These are phyloP conservation scores for Neodiprion lecontei DNA, from an alignment of 1,140 invertebrate species.

Conservation along the genomic window DNA sequence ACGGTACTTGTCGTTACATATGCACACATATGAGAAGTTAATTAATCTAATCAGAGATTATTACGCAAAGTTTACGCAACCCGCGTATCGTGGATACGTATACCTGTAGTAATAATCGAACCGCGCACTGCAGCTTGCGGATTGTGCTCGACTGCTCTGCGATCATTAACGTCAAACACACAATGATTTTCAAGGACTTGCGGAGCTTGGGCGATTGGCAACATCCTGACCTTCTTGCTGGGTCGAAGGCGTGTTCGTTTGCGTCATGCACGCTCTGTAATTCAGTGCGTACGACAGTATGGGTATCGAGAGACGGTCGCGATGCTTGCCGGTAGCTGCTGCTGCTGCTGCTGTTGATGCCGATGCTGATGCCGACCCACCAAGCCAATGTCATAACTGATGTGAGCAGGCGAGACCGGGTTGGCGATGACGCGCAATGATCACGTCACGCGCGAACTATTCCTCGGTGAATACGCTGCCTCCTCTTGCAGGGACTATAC, in stretches of 20 bases:
- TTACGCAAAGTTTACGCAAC: too few species aligned
- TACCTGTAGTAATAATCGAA: constrained; percentile 8
- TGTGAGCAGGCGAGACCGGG: neutral
- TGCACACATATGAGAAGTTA: too few species aligned
- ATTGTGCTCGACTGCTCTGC: neutral
- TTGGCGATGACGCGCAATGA: neutral
- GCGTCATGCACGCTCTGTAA: neutral
- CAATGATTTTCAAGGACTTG: neutral
- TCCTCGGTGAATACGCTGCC: neutral
- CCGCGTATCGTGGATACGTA: neutral
- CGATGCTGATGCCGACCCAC: too few species aligned
- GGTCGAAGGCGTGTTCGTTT: neutral
- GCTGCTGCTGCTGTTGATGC: too few species aligned
- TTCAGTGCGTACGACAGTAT: neutral
- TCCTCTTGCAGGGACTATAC: too few species aligned
- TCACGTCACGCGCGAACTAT: constrained; percentile 1
- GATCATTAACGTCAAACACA: neutral
- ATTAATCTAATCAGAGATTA: too few species aligned
- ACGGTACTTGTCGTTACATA: too few species aligned
- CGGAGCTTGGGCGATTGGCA: neutral
- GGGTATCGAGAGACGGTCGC: too few species aligned
- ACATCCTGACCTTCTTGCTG: neutral
- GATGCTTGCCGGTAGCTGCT: too few species aligned
- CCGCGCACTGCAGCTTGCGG: too few species aligned
- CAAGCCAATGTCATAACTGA: neutral